phyloP scores from a whole-genome alignment of 2,113 vertebrate species.

The Pardalotus punctatus region DNA sequence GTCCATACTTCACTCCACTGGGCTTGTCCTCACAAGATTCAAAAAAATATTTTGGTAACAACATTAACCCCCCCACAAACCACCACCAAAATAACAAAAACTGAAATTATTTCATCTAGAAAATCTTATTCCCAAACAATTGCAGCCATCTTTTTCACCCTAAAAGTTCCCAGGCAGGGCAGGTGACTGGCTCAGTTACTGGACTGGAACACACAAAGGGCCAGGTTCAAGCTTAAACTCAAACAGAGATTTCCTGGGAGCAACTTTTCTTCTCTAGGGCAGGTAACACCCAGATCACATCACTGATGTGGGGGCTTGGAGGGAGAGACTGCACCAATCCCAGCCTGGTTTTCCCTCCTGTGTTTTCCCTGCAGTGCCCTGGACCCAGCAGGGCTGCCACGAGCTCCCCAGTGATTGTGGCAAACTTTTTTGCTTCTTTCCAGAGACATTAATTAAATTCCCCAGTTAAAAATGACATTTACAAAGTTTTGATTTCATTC shows the following conservation, averaged over 20 bases:
- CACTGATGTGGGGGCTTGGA: not conserved
- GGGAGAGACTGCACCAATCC: not conserved
- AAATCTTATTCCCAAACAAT: not conserved
- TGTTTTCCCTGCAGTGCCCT: not conserved
- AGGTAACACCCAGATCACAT: not conserved
- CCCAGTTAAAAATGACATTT: not conserved
- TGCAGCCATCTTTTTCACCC: fast-evolving
- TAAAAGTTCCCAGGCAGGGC: not conserved
- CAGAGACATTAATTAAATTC: not conserved
- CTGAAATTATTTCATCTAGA: not conserved
- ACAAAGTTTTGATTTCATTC: not conserved
- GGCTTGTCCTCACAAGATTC: not conserved
- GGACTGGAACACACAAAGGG: not conserved
- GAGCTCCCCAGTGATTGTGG: not conserved
- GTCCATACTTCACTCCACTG: not conserved
- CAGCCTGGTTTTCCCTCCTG: not conserved
- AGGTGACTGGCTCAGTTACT: not conserved
- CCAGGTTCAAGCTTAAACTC: not conserved
- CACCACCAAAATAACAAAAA: not conserved
- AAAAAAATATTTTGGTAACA: not conserved
- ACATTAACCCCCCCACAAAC: not conserved
- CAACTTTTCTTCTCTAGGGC: not conserved
- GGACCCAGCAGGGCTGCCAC: not conserved
- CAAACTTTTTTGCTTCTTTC: not conserved
- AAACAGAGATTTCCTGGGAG: not conserved